Evolutionary conservation across 2,113 vertebrate species (phyloP), one percentile per base, ranked within the genome.

Genomic region (Notiomystis cincta): DNA sequence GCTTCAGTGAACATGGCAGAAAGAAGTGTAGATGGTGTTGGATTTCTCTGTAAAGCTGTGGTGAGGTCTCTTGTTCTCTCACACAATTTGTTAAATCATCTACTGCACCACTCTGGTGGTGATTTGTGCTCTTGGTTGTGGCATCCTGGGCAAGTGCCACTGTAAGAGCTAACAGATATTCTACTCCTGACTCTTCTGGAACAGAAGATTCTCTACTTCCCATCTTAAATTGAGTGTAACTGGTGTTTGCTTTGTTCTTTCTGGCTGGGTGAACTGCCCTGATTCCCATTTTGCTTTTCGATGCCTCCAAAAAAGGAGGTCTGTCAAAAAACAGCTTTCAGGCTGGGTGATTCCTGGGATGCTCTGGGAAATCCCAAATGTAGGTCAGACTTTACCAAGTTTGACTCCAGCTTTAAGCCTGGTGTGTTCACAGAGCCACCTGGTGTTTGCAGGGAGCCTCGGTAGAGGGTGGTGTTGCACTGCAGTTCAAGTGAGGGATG

Each of bases 381-480:
- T 16, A 51, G 50, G 67, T 72, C 30, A 73, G 7, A 18, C 24
- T 77, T 58, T 4, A 2, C 6, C 18, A 7, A 10, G 53, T 14
- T 37, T 27, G 25, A 7, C 14, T n/a, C 27, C 45, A 47, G 9
- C 28, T 76, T 42, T 18, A 23, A 45, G 48, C 11, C n/a, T 0
- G 2, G 3, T 25, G 11, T 24, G 62, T 37, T 82, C 31, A 6
- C 16, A 31, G 62, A 47, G 38, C 66, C 66, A 0, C 10, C 51
- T 23, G 27, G 54, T 93, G 87, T 92, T 97, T 97, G 73, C 90
- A 84, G 45, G 87, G 64, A 54, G 45, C 35, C 83, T 97, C 98
- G 84, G 95, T 95, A 98, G 98, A 97, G 97, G 98, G 97, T 93
- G 95, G 35, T 93, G 82, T 97, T 97, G 97, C 79, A 82, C 35